These are phyloP conservation scores for Junonia oenone DNA, from an alignment of 2,888 invertebrate genomes.

Conservation along the genomic window DNA sequence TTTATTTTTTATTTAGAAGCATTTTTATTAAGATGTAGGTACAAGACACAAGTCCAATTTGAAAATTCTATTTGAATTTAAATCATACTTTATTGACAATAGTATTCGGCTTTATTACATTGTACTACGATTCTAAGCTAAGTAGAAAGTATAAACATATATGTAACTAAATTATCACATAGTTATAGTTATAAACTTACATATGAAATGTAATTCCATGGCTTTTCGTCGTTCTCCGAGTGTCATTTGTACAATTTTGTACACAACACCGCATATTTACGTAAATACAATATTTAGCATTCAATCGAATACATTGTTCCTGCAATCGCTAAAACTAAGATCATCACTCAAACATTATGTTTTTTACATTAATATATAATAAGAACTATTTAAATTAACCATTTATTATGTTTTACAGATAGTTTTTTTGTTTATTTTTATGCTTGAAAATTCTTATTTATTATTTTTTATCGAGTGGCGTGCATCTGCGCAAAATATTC, in stretches of 20 bases:
- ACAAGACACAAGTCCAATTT: no score
- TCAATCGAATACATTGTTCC: not conserved
- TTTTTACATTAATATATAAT: not conserved
- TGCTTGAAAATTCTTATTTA: not conserved
- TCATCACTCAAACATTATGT: not conserved
- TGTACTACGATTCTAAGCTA: no score
- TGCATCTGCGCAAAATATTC: not conserved
- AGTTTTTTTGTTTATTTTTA: not conserved
- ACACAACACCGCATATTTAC: conserved; percentile 57
- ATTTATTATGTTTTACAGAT: not conserved
- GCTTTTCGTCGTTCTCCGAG: conserved; percentile 47
- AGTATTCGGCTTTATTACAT: no score
- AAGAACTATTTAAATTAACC: not conserved
- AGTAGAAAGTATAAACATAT: no score
- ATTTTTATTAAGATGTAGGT: no score
- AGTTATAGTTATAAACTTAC: conserved; percentile 41
- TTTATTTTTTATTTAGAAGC: no score
- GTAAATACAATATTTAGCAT: not conserved
- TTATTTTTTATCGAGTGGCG: not conserved
- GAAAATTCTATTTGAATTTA: no score
- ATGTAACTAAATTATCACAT: not conserved
- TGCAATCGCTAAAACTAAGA: not conserved
- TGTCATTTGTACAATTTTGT: conserved; percentile 51
- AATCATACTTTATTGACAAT: no score
- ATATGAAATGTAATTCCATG: conserved; percentile 61